These are phyloP conservation scores for Thinocorus orbignyianus DNA, from an alignment of 2,113 vertebrate species.

Conservation along the genomic window DNA sequence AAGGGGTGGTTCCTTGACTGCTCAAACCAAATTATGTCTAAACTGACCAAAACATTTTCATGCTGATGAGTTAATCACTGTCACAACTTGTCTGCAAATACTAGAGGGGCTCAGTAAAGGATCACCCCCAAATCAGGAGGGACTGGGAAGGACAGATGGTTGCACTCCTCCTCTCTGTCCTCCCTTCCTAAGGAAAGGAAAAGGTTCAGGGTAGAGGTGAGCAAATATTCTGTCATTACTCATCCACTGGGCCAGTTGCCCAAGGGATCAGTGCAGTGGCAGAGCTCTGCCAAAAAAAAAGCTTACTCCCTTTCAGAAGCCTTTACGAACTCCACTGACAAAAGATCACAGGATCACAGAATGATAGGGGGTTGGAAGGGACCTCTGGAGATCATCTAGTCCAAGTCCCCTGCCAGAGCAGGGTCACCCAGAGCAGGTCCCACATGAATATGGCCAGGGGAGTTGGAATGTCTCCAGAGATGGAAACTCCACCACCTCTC, in stretches of 20 bases:
- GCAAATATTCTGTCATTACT: not conserved
- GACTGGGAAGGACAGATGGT: not conserved
- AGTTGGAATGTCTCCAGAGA: no score
- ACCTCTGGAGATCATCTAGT: no score
- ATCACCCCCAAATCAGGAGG: not conserved
- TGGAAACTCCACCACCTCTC: no score
- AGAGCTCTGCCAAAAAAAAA: not conserved
- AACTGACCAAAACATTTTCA: not conserved
- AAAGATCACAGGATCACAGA: not conserved
- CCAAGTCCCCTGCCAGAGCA: no score
- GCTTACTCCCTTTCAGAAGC: not conserved
- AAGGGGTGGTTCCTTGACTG: not conserved
- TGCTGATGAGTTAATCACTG: not conserved
- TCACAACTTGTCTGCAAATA: not conserved
- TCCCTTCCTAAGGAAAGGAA: not conserved
- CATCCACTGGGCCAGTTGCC: not conserved
- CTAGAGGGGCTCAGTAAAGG: not conserved
- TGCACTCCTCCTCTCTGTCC: not conserved
- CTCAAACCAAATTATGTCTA: not conserved
- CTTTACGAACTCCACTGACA: not conserved
- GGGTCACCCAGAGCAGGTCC: no score
- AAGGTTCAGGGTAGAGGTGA: not conserved
- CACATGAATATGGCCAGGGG: no score
- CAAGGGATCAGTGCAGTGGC: rapidly evolving
- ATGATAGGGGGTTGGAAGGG: no score